Evolutionary conservation across 2,888 invertebrate species (phyloP).

Genomic region (Chydorus sphaericus): DNA sequence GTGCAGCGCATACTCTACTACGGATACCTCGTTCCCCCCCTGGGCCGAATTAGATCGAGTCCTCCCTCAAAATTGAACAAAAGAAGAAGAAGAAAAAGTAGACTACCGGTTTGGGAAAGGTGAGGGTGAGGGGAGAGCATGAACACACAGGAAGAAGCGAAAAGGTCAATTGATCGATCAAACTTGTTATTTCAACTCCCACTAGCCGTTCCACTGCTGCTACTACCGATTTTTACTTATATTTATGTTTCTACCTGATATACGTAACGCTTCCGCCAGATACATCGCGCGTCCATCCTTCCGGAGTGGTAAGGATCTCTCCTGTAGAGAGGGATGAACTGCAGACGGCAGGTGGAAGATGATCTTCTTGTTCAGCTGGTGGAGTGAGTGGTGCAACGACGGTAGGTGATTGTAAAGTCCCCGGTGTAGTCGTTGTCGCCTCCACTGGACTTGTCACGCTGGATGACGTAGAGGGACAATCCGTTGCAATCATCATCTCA

Average conservation of each 20-base stretch:
- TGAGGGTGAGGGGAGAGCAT: neutral
- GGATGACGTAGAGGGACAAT: no score
- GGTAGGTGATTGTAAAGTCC: no score
- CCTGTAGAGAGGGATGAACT: no score
- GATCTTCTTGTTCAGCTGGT: no score
- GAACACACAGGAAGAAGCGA: neutral
- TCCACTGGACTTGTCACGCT: neutral
- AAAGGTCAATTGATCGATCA: conserved; percentile 6
- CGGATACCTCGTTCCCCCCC: no score
- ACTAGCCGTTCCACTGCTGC: neutral
- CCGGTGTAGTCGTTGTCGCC: neutral
- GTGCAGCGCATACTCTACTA: neutral
- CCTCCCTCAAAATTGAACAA: neutral
- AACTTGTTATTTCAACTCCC: neutral
- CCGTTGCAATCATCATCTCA: no score
- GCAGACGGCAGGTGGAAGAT: no score
- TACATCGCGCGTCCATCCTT: neutral
- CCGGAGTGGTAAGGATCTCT: no score
- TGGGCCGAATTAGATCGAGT: neutral
- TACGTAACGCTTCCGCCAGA: neutral
- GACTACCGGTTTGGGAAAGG: neutral
- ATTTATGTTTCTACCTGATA: neutral
- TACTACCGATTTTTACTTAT: neutral
- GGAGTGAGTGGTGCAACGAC: no score
- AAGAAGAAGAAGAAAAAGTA: neutral